These are phyloP conservation scores for Acheta domesticus DNA, from an alignment of 2,888 invertebrate genomes.

Conservation along the genomic window DNA sequence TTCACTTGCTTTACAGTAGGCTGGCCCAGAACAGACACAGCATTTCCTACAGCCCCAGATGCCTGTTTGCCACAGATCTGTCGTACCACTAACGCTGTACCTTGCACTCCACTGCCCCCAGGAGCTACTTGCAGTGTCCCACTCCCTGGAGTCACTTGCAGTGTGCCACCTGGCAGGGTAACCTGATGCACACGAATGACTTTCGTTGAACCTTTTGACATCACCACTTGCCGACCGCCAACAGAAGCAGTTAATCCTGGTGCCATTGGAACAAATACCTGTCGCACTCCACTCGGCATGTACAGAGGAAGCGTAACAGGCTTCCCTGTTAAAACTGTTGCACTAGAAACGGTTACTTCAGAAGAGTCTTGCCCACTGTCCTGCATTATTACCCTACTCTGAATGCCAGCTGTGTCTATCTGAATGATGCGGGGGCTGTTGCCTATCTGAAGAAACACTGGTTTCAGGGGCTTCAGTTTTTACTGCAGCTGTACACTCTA, in stretches of 20 bases:
- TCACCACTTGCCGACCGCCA: slow-evolving; percentile 38
- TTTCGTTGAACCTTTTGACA: slow-evolving; percentile 36
- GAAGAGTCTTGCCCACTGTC: slow-evolving; percentile 45
- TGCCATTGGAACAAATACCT: slow-evolving; percentile 39
- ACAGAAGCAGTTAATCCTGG: slow-evolving; percentile 38
- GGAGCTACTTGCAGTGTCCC: slow-evolving; percentile 37
- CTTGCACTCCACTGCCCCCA: slow-evolving; percentile 33
- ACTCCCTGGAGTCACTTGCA: slow-evolving; percentile 37
- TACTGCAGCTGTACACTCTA: slow-evolving; percentile 44
- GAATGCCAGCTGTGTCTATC: slow-evolving; percentile 40
- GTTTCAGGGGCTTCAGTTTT: slow-evolving; percentile 37
- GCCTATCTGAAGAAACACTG: slow-evolving; percentile 40
- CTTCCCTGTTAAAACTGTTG: slow-evolving; percentile 40
- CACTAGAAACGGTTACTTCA: slow-evolving; percentile 39
- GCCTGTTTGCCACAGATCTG: slow-evolving; percentile 34
- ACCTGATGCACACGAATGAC: slow-evolving; percentile 42
- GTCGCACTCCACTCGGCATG: slow-evolving; percentile 37
- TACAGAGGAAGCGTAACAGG: slow-evolving; percentile 39
- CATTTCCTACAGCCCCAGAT: slow-evolving; percentile 25
- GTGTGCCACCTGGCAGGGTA: slow-evolving; percentile 39
- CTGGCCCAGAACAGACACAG: slow-evolving; percentile 34
- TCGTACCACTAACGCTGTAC: slow-evolving; percentile 35
- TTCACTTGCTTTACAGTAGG: slow-evolving; percentile 38
- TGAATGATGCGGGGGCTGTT: slow-evolving; percentile 39
- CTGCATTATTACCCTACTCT: slow-evolving; percentile 40